phyloP scores from a whole-genome alignment of 2,888 invertebrate species.

The Chorisops tibialis region DNA sequence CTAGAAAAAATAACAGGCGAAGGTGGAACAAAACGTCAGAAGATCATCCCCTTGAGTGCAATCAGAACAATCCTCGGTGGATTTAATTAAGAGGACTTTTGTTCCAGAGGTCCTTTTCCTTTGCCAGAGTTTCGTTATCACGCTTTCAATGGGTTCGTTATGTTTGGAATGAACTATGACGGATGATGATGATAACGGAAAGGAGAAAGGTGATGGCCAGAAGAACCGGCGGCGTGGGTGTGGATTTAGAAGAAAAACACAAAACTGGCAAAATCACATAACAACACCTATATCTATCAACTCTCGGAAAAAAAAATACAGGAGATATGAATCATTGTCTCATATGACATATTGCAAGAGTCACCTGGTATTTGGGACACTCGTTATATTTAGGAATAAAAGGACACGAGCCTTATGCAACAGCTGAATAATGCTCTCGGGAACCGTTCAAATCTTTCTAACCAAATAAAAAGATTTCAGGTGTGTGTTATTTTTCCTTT shows the following conservation, averaged over 20 bases:
- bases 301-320: too few species aligned
- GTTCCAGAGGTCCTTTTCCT: constrained; percentile 25
- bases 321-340: too few species aligned
- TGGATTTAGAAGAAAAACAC: too few species aligned
- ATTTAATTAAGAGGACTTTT: constrained; percentile 35
- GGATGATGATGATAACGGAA: too few species aligned
- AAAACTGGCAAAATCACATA: not conserved
- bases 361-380: not conserved
- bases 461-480: too few species aligned
- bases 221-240: too few species aligned
- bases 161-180: too few species aligned
- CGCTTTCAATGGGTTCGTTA: too few species aligned
- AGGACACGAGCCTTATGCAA: constrained; percentile 2
- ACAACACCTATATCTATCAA: not conserved
- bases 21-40: constrained; percentile 28
- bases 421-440: not conserved
- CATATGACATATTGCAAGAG: not conserved
- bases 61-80: constrained; percentile 34
- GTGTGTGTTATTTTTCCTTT: too few species aligned
- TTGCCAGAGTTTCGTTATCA: not conserved
- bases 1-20: constrained; percentile 25
- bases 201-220: too few species aligned
- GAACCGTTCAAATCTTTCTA: too few species aligned
- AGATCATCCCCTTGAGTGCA: constrained; percentile 34
- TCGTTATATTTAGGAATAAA: not conserved